These are phyloP conservation scores for Diprion similis DNA, from an alignment of 1,140 invertebrate genomes.

Conservation along the genomic window DNA sequence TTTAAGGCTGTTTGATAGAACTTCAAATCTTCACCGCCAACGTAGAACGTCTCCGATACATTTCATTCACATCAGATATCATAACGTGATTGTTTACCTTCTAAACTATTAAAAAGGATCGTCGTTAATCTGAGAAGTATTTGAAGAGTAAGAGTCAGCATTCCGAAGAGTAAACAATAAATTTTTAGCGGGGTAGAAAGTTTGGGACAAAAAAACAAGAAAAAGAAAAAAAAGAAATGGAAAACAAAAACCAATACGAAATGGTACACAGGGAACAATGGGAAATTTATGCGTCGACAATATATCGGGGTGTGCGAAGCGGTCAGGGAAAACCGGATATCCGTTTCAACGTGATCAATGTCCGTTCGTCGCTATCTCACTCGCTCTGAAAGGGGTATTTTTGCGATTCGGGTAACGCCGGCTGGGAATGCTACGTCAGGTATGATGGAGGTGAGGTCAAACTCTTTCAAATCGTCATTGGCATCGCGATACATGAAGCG, in stretches of 20 bases:
- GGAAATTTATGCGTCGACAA: conserved; percentile 1
- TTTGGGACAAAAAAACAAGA: no score
- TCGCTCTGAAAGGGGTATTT: background rate
- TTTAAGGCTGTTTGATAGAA: no score
- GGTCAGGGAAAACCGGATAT: background rate
- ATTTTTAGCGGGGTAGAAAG: background rate
- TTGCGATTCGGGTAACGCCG: background rate
- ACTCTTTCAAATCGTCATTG: no score
- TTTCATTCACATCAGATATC: no score
- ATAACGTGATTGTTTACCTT: no score
- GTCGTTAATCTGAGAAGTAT: no score
- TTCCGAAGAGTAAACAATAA: background rate
- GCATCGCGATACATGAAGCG: no score
- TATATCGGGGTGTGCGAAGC: background rate
- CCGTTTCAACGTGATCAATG: conserved; percentile 1
- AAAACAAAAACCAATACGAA: background rate
- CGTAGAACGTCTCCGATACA: no score
- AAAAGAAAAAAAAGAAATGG: no score
- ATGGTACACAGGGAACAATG: background rate
- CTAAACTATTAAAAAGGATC: no score
- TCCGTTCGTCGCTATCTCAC: background rate
- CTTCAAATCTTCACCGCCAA: no score
- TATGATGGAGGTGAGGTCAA: background rate
- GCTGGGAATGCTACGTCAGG: background rate
- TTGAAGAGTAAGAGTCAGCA: no score